Conservation (phyloP, 2,113 vertebrate species). For the Chaetodon auriga region DNA sequence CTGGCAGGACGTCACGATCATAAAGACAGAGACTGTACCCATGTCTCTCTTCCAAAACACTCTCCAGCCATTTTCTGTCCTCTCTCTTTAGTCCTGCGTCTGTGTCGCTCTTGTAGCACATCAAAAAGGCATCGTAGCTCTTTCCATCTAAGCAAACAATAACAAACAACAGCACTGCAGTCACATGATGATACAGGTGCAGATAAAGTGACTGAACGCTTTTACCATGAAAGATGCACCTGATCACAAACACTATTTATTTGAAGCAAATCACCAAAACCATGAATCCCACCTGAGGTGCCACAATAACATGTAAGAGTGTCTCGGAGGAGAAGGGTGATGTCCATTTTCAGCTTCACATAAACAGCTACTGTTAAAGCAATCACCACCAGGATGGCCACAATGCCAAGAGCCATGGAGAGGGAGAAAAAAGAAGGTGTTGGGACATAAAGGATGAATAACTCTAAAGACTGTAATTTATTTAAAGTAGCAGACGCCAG, state of each 20-base stretch:
- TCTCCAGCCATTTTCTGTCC: constrained; percentile 57
- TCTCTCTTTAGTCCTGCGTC: constrained; percentile 44
- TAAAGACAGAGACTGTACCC: constrained; percentile 80
- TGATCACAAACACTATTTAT: background rate
- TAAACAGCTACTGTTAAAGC: constrained; percentile 41
- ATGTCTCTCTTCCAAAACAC: constrained; percentile 71
- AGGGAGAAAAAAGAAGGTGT: constrained; percentile 26
- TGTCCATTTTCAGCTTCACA: constrained; percentile 64
- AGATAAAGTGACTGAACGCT: no score
- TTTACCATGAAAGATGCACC: no score
- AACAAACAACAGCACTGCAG: background rate
- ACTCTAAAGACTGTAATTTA: no score
- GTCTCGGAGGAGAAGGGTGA: constrained; percentile 72
- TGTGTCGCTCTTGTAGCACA: constrained; percentile 66
- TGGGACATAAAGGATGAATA: background rate
- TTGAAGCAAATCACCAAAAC: background rate
- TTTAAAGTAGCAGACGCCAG: no score
- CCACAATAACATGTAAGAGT: constrained; percentile 42
- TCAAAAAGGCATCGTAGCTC: constrained; percentile 78
- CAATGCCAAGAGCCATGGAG: constrained; percentile 10
- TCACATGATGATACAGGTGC: no score
- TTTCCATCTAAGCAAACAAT: constrained; percentile 74
- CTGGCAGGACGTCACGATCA: constrained; percentile 78
- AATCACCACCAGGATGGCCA: constrained; percentile 11
- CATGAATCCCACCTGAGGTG: constrained; percentile 58